Evolutionary conservation across 2,888 invertebrate genomes (phyloP), one percentile per base, ranked within the genome.

Genomic region (Sylvicola cinctus): DNA sequence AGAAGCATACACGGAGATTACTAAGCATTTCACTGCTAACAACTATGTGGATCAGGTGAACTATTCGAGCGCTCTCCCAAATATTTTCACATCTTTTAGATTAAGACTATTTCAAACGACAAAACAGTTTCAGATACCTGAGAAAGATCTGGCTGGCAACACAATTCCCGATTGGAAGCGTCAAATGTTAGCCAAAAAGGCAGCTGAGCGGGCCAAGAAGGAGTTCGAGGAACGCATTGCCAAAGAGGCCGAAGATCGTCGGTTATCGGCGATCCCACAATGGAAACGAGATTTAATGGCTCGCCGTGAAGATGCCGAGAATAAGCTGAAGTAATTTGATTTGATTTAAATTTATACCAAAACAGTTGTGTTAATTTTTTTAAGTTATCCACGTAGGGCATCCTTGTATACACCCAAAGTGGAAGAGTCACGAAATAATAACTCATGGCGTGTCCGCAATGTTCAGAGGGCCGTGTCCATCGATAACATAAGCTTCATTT

Each of bases 131-230:
- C 65, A 88, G 80, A 76, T 91, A 44, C 88, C 90, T 8, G 85
- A 85, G 50, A 74, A 75, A 40, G 91, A 91, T 54, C 73, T 74
- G 33, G 74, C 81, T 6, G 91, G 91, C 2, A 84, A 83, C 50
- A 65, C 75, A 29, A 87, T 93, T 47, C 93, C 93, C 11, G 79
- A 78, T 16, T 93, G 93, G 93, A 91, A 91, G 54, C 63, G 90
- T 10, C 90, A 91, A 58, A 88, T 93, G 84, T 55, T 91, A 54
- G 93, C 93, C 3, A 76, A 87, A 48, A 83, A 91, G 53, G 84
- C 88, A 1, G 91, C 93, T 1, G 91, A 93, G 55, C 78, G 84
- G 44, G 90, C 91, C 8, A 72, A 81, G 43, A 81, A 80, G 48
- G 90, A 93, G 49, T 63, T 87, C 45, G 88, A 90, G 56, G 84